Evolutionary conservation across 2,888 invertebrate genomes (phyloP).

Genomic region (Coenonympha glycerion): DNA sequence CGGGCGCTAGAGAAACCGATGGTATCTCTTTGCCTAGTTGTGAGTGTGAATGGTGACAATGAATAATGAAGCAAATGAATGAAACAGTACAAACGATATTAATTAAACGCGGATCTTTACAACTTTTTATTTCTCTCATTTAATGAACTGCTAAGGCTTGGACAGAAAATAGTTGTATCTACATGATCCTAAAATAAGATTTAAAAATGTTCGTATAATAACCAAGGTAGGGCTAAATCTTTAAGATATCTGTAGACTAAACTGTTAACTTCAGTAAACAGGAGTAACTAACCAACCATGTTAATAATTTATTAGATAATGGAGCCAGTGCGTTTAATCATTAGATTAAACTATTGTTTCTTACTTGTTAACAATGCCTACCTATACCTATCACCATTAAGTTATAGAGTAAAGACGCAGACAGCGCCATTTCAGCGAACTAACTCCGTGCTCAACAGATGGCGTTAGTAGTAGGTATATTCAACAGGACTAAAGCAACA

Average conservation of each 20-base stretch:
- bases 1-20: constrained; percentile 48
- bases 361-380: no score
- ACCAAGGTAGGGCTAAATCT: no score
- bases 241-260: no score
- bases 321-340: no score
- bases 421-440: background rate
- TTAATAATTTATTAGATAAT: no score
- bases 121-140: background rate
- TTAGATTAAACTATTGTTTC: no score
- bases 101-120: constrained; percentile 13
- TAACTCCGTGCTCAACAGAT: constrained; percentile 20
- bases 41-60: constrained; percentile 30
- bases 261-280: no score
- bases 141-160: background rate
- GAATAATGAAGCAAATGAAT: constrained; percentile 29
- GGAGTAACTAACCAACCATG: no score
- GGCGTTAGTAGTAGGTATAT: constrained; percentile 16
- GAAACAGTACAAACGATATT: constrained; percentile 17
- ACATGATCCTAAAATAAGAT: background rate
- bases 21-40: constrained; percentile 46
- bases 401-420: no score
- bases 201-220: background rate
- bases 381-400: no score
- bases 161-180: background rate
- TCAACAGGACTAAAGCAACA: background rate